Base-by-base conservation (phyloP, 2,113 vertebrate species). In the Elachura formosa region DNA sequence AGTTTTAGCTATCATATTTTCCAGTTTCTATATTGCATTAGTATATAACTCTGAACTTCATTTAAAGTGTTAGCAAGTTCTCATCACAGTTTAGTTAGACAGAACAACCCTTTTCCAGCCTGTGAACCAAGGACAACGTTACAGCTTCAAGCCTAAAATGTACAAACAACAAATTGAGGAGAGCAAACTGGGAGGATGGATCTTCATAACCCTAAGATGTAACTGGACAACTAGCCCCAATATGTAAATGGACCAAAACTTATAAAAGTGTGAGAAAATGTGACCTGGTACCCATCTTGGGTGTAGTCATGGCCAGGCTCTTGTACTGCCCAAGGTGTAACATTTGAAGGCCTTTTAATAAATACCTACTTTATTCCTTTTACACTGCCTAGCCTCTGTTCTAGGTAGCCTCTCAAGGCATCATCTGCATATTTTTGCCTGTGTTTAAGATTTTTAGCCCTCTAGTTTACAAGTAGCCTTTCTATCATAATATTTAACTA, bases 271-370 rank as follows among this genome's bases (percentile, higher is more conserved):
- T 58, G 25, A 36, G 18, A 46, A 59, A 8, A 4, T 1, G 1
- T 46, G 14, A 36, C 12, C 15, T 0, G 0, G 2, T 0, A 0
- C 18, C 25, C 25, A 36, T 23, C 33, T 58, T 74, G 43, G 20
- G 2, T 38, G 12, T 8, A 59, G 43, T 26, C 9, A 19, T 0
- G 3, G 21, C 43, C 3, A 38, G 26, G 26, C n/a, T 36, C 21
- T 31, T 38, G 26, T 8, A 48, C 11, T 59, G 26, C 12, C 26
- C n/a, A 19, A 38, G n/a, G 12, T 38, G 9, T 14, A 9, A 31
- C 43, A 5, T 33, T 33, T 61, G 43, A 61, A 38, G 12, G n/a
- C n/a, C 15, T 38, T 38, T 48, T 31, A 59, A 25, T 31, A 38
- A 48, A 38, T 33, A 11, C 5, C 15, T 48, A 20, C 11, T 38